These are phyloP conservation scores for Chaitophorus viminalis DNA, from an alignment of 2,888 invertebrate genomes.

Conservation along the genomic window DNA sequence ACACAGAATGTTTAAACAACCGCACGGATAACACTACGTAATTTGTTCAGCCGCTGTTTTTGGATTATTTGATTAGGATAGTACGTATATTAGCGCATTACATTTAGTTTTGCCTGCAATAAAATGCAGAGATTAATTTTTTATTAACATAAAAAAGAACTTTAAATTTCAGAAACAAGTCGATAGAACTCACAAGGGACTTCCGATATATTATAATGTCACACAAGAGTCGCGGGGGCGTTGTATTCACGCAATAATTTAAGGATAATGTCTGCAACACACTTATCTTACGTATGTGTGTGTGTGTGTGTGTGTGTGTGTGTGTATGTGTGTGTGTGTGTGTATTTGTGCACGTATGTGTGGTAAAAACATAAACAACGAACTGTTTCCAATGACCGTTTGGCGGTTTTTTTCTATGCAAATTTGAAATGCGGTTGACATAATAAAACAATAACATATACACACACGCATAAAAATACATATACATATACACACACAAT, in stretches of 20 bases:
- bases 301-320: background rate
- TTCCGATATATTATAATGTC: constrained; percentile 8
- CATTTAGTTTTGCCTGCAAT: background rate
- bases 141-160: constrained; percentile 17
- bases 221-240: constrained; percentile 36
- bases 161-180: background rate
- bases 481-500: background rate
- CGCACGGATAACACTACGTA: background rate
- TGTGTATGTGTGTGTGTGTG: background rate
- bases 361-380: background rate
- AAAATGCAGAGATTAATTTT: constrained; percentile 7
- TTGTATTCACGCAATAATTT: constrained; percentile 51
- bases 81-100: constrained; percentile 8
- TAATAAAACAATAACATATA: constrained; percentile 57
- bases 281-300: background rate
- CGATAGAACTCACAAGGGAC: constrained; percentile 8
- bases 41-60: constrained; percentile 29
- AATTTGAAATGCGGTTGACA: constrained; percentile 41
- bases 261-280: constrained; percentile 56
- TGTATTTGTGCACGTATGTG: background rate
- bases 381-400: constrained; percentile 60
- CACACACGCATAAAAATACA: background rate
- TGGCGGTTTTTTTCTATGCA: constrained; percentile 46
- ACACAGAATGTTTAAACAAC: constrained; percentile 34
- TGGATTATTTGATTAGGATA: constrained; percentile 38